Base-by-base conservation (phyloP, 2,888 invertebrate genomes). In the Scrobipalpa atriplicella region DNA sequence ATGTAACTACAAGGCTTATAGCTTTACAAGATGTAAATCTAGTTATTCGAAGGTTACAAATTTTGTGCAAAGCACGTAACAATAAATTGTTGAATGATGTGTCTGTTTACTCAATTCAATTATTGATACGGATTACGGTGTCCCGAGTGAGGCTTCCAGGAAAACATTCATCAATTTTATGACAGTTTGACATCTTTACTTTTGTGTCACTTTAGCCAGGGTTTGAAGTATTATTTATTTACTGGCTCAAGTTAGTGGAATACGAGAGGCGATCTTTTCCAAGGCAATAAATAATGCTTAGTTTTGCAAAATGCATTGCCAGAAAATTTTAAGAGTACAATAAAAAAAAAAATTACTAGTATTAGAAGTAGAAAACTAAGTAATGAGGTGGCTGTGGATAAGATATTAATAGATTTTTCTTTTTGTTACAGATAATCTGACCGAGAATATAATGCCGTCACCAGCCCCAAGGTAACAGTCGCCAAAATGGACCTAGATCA, bases 401-500 rank as follows among this genome's bases (percentile, higher is more conserved):
- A 3, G 2, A 29, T 29, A 29, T 47, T 38, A 6, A 58, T 36
- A 8, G 16, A 16, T 80, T 75, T 13, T 10, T 21, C 82, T 79
- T 75, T 74, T 90, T 91, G 91, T 92, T 92, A 74, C 92, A 92
- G 92, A 84, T 88, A 80, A 75, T 71, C 71, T 67, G 70, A 62
- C 66, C 70, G 67, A 71, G 68, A 63, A 68, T 73, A 85, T 81
- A 83, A 88, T 90, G 87, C 84, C 78, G 83, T 78, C 82, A 79
- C 9, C 29, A 62, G 38, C 74, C 74, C 74, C 77, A 80, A 80
- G 78, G 75, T 89, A 87, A 84, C 79, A 76, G 76, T 71, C 71
- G 68, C 73, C 83, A 82, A 86, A 81, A 92, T 92, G 92, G 92
- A 92, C 80, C 88, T 89, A 79, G 90, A 90, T 85, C 90, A 92